Percentiles rank a stretch among this genome's conserved stretches.
These are phyloP conservation scores for Lamellibrachia satsuma DNA, from an alignment of 2,888 invertebrate species.

Conservation along the genomic window DNA sequence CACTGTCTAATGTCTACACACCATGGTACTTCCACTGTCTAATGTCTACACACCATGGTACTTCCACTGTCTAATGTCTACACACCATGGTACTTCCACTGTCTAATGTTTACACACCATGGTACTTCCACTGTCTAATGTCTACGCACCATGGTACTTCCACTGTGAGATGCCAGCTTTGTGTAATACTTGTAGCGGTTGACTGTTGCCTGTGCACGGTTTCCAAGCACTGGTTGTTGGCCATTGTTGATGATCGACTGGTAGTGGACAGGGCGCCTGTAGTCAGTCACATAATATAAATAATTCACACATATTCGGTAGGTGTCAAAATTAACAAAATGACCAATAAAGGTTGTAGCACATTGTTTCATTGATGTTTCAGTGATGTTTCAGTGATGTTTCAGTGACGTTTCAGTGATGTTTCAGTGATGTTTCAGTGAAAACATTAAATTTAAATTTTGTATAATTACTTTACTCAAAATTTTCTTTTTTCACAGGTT, in stretches of 20 bases:
- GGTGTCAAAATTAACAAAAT: background rate
- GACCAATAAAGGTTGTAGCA: too few relatives aligned
- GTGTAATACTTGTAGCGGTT: constrained; percentile 60
- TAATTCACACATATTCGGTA: background rate
- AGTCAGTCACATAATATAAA: background rate
- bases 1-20: too few relatives aligned
- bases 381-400: too few relatives aligned
- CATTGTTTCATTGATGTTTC: too few relatives aligned
- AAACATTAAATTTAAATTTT: too few relatives aligned
- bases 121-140: background rate
- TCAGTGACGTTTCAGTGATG: too few relatives aligned
- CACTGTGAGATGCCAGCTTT: constrained; percentile 53
- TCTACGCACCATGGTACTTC: constrained; percentile 38
- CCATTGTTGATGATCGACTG: constrained; percentile 41
- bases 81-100: too few relatives aligned
- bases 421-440: too few relatives aligned
- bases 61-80: constrained; percentile 41
- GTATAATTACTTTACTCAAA: too few relatives aligned
- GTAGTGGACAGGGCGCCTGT: constrained; percentile 48
- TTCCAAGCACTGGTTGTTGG: constrained; percentile 18
- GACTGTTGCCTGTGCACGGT: constrained; percentile 47
- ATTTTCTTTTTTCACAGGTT: too few relatives aligned
- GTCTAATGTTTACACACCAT: too few relatives aligned
- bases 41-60: constrained; percentile 27
- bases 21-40: background rate